Evolutionary conservation across 2,113 vertebrate genomes (phyloP).

Genomic region (Morone saxatilis): DNA sequence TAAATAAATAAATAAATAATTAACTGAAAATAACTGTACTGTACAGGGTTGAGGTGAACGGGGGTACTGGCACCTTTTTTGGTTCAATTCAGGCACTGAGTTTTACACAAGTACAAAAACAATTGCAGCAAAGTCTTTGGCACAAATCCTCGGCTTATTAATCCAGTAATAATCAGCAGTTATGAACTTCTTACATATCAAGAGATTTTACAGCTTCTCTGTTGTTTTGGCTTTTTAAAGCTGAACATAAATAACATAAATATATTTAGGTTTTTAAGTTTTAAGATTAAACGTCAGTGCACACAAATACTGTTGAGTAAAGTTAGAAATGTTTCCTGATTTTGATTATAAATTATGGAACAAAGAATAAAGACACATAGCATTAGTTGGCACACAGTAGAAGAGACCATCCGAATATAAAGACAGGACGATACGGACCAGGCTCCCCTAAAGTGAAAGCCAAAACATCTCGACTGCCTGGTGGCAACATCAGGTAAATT

Average conservation of each 20-base stretch:
- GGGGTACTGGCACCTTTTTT: no score
- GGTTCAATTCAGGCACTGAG: no score
- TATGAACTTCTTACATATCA: no score
- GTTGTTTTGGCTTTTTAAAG: no score
- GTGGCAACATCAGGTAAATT: no score
- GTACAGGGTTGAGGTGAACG: no score
- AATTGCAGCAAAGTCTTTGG: not conserved
- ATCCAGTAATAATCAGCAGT: not conserved
- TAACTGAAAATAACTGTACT: not conserved
- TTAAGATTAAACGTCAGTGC: not conserved
- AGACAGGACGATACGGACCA: no score
- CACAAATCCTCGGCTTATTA: not conserved
- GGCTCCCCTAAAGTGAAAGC: no score
- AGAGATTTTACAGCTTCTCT: no score
- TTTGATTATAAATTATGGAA: not conserved
- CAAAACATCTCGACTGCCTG: no score
- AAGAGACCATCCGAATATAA: no score
- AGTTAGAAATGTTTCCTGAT: not conserved
- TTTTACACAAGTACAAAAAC: not conserved
- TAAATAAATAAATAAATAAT: not conserved
- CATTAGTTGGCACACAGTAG: not conserved
- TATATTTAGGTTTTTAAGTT: not conserved
- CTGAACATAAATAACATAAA: not conserved
- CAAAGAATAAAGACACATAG: not conserved
- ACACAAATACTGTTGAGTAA: not conserved